phyloP scores from a whole-genome alignment of 2,888 invertebrate species.

The Acrocyrtus sp. region DNA sequence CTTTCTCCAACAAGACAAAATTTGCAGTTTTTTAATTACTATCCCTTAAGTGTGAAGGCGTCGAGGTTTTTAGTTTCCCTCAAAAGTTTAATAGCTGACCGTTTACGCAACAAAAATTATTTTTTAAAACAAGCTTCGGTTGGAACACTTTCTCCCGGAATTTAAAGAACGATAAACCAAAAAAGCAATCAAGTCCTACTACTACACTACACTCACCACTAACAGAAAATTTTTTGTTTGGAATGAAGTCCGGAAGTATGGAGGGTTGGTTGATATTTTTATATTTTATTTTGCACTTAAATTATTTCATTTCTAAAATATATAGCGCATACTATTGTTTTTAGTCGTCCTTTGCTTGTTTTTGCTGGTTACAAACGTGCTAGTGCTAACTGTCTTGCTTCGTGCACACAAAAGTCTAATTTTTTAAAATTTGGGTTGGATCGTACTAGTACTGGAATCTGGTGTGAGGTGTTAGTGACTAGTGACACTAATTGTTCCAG shows the following conservation, averaged over 20 bases:
- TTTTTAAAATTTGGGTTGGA: neutral
- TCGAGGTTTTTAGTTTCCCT: constrained; percentile 13
- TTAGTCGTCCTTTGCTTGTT: neutral
- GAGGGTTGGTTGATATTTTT: constrained; percentile 52
- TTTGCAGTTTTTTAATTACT: constrained; percentile 26
- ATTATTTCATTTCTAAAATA: neutral
- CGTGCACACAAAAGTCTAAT: neutral
- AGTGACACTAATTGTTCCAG: no score
- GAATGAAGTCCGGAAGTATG: constrained; percentile 58
- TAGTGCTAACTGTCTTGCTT: neutral
- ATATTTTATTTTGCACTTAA: constrained; percentile 24
- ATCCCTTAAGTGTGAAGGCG: constrained; percentile 7
- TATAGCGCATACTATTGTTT: neutral
- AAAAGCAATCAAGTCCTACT: constrained; percentile 11
- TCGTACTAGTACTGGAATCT: no score
- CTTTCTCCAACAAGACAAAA: no score
- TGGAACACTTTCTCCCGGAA: constrained; percentile 10
- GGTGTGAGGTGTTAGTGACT: no score
- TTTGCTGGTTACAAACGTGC: neutral
- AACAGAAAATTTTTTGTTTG: constrained; percentile 42
- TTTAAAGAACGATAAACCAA: constrained; percentile 12
- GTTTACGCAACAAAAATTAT: neutral
- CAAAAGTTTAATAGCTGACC: constrained; percentile 8
- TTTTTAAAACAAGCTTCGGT: neutral
- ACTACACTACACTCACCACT: constrained; percentile 28